phyloP scores from a whole-genome alignment of 1,140 invertebrate species.

The Trissolcus basalis region DNA sequence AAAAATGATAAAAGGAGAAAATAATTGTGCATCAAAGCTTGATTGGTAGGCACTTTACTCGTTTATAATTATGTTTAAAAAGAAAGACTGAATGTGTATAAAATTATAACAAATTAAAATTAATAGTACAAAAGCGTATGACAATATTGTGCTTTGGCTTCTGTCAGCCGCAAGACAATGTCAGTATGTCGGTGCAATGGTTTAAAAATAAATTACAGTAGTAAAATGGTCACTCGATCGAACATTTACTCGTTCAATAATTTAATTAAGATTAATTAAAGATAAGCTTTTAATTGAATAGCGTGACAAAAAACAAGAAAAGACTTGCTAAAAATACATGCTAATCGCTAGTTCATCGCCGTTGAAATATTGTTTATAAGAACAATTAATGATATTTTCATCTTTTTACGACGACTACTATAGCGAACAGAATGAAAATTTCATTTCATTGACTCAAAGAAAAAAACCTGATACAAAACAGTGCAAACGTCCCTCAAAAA shows the following conservation, averaged over 20 bases:
- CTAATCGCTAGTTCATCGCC: too few relatives aligned
- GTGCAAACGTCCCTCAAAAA: too few relatives aligned
- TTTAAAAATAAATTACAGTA: slow-evolving; percentile 12
- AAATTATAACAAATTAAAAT: slow-evolving; percentile 21
- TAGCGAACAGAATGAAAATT: too few relatives aligned
- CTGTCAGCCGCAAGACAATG: not conserved
- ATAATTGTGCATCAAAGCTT: not conserved
- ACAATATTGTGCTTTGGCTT: slow-evolving; percentile 1
- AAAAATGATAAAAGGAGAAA: not conserved
- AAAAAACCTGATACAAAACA: too few relatives aligned
- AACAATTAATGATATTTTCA: too few relatives aligned
- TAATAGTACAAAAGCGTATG: slow-evolving; percentile 15
- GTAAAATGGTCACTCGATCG: slow-evolving; percentile 3
- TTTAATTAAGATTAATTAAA: not conserved
- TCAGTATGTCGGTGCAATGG: slow-evolving; percentile 7
- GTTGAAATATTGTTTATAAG: too few relatives aligned
- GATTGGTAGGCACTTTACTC: slow-evolving; percentile 15
- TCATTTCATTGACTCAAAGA: too few relatives aligned
- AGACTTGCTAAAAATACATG: too few relatives aligned
- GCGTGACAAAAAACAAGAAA: not conserved
- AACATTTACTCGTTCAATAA: too few relatives aligned
- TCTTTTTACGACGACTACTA: too few relatives aligned
- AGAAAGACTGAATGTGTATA: slow-evolving; percentile 6
- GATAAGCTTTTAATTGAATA: not conserved
- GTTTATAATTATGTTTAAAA: slow-evolving; percentile 8